Evolutionary conservation across 2,888 invertebrate species (phyloP).

Genomic region (Erebia ligea): DNA sequence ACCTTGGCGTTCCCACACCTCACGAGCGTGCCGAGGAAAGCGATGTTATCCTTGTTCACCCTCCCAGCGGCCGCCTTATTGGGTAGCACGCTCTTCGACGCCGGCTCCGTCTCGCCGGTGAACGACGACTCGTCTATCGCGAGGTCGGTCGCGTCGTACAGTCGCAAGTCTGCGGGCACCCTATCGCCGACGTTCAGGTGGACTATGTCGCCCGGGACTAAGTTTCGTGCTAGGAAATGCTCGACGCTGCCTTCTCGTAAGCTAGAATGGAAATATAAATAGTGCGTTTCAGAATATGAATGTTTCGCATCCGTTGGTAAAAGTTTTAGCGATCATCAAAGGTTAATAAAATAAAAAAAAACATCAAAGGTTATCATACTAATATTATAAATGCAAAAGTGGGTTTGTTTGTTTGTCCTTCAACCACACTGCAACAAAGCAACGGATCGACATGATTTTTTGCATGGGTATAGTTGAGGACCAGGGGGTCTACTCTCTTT

Average conservation of each 20-base stretch:
- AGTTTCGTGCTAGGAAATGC: conserved; percentile 95
- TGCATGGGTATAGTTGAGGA: too few relatives aligned
- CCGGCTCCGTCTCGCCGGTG: conserved; percentile 99
- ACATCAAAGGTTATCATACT: too few relatives aligned
- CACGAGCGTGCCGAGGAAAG: conserved; percentile 99
- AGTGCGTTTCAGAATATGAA: neutral
- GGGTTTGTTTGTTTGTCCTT: too few relatives aligned
- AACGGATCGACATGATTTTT: too few relatives aligned
- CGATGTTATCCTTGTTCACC: conserved; percentile 92
- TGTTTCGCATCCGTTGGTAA: too few relatives aligned
- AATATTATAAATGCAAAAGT: too few relatives aligned
- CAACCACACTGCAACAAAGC: too few relatives aligned
- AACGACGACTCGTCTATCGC: conserved; percentile 99
- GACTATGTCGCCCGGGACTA: conserved; percentile 99
- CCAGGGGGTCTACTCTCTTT: too few relatives aligned
- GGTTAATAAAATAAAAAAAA: too few relatives aligned
- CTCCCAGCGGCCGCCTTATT: conserved; percentile 85
- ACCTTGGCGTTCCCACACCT: conserved; percentile 98
- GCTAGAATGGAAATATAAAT: conserved; percentile 71
- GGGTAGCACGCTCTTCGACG: conserved; percentile 88
- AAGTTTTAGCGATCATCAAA: too few relatives aligned
- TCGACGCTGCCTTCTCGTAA: conserved; percentile 93
- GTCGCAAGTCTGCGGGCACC: conserved; percentile 97
- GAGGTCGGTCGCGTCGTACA: conserved; percentile 96
- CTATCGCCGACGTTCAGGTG: conserved; percentile 96